phyloP scores from a whole-genome alignment of 2,113 vertebrate genomes.

The Caretta caretta region DNA sequence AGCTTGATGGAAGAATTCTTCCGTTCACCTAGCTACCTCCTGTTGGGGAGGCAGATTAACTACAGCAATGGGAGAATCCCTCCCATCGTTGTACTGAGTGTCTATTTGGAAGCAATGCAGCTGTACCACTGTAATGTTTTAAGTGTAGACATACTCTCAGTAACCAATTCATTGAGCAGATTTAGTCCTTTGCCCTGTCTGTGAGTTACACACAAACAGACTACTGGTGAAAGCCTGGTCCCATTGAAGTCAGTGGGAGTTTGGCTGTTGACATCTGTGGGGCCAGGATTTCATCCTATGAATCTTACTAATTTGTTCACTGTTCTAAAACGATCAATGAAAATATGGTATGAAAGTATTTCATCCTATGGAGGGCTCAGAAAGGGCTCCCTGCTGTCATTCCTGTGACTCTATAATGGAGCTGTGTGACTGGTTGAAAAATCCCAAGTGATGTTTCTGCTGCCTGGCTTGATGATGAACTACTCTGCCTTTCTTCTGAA shows the following conservation, averaged over 20 bases:
- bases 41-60: neutral
- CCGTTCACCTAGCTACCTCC: neutral
- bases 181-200: neutral
- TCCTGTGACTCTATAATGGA: accelerated
- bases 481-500: neutral
- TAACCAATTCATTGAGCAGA: neutral
- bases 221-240: neutral
- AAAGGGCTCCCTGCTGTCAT: neutral
- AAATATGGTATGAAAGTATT: neutral
- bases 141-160: neutral
- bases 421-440: neutral
- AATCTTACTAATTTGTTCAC: neutral
- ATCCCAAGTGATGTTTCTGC: neutral
- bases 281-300: neutral
- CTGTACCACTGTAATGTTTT: neutral
- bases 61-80: neutral
- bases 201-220: neutral
- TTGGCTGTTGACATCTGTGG: neutral
- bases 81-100: neutral
- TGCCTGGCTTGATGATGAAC: neutral
- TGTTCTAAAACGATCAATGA: neutral
- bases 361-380: neutral
- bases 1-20: neutral
- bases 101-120: neutral
- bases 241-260: neutral